Base-by-base conservation (phyloP, 1,140 invertebrate genomes). In the Lepidurus arcticus region DNA sequence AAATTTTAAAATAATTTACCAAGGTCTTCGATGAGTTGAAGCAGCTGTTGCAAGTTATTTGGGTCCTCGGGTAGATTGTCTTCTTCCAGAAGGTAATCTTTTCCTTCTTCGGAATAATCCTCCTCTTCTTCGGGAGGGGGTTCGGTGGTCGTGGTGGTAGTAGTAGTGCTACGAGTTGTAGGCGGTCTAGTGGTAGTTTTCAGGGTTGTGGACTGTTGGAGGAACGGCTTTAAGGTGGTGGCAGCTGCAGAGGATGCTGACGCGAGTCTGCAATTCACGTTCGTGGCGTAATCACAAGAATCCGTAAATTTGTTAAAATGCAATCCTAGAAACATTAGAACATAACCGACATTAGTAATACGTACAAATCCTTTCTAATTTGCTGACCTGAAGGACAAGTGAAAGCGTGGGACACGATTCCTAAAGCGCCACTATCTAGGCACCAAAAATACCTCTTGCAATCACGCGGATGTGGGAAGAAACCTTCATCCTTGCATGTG, bases 401-500 rank as follows among this genome's bases (percentile, higher is more conserved):
- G 83, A 97, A 97, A 82, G 94, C 92, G 87, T 97, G 94, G 9
- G 94, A 93, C 24, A 97, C 93, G 73, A 96, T 91, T 73, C 94
- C 95, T 43, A 95, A 86, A 0, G 94, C 92, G 1, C 94, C 94
- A 82, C 92, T 94, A 81, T 95, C 93, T 73, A 97, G 85, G 84
- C 95, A 97, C 94, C 94, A 96, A 85, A 94, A 97, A 82, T 97
- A 97, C 83, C 96, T 96, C 83, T 95, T 94, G 85, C 95, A 97
- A 83, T 96, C 94, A 44, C 92, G 88, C 1, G 94, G 94, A 86
- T 97, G 94, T n/a, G 92, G 91, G 85, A 91, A 97, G 85, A 97
- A 97, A 65, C 95, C 95, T 88, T 97, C 95, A 80, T 96, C 94
- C 82, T 92, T 92, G 82, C 95, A 97, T 82, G 94, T 93, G 83